phyloP scores from a whole-genome alignment of 2,797 vertebrate genomes.

The Stomatorhinus walkeri region DNA sequence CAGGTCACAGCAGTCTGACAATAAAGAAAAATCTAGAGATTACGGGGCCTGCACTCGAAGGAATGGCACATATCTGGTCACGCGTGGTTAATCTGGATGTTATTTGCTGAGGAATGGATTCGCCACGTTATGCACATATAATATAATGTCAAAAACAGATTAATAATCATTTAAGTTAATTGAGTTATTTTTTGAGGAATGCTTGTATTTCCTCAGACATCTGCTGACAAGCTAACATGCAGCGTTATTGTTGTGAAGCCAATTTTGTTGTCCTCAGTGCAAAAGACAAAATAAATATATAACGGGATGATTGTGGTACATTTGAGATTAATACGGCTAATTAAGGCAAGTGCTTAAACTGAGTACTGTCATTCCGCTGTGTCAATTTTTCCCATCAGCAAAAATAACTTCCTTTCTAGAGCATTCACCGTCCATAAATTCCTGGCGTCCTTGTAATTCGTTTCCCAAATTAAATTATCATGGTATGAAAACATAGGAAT shows the following conservation, averaged over 20 bases:
- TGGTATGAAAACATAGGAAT: not conserved
- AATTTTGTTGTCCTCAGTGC: not conserved
- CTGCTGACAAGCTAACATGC: not conserved
- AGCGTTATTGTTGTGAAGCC: not conserved
- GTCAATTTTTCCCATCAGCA: constrained; percentile 7
- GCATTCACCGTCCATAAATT: constrained; percentile 18
- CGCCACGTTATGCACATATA: not conserved
- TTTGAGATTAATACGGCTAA: constrained; percentile 8
- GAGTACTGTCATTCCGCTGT: constrained; percentile 7
- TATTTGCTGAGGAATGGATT: not conserved
- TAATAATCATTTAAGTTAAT: not conserved
- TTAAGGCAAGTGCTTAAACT: not conserved
- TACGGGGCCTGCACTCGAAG: not conserved
- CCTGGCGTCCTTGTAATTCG: constrained; percentile 17
- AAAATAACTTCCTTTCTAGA: constrained; percentile 15
- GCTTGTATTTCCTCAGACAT: not conserved
- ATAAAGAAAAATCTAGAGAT: constrained; percentile 10
- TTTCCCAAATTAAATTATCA: constrained; percentile 26
- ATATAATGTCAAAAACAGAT: not conserved
- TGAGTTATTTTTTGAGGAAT: not conserved
- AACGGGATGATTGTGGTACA: not conserved
- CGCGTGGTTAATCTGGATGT: not conserved
- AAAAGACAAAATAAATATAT: constrained; percentile 9
- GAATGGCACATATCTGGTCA: not conserved
- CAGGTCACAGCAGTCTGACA: not conserved